Percentiles rank a stretch among this genome's conserved stretches.
phyloP scores from a whole-genome alignment of 2,888 invertebrate species.

The Mythimna ferrago region DNA sequence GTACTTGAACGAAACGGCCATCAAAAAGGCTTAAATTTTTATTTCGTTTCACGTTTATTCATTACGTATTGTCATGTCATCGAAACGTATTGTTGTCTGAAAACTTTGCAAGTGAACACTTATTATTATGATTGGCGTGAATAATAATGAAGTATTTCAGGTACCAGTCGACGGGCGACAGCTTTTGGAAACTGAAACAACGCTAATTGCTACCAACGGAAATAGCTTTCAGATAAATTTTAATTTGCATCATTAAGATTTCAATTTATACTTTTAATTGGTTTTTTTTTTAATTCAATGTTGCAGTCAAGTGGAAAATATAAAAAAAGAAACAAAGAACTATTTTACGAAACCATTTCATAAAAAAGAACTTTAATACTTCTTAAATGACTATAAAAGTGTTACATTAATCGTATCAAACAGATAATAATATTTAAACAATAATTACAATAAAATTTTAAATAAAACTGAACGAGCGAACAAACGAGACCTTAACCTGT shows the following conservation, averaged over 20 bases:
- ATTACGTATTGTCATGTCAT: constrained; percentile 39
- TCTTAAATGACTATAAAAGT: background rate
- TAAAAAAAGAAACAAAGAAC: too few relatives aligned
- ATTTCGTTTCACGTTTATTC: background rate
- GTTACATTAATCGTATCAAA: background rate
- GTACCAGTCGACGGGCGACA: constrained; percentile 12
- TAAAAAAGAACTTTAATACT: background rate
- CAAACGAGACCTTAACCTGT: background rate
- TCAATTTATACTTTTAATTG: background rate
- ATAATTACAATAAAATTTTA: background rate
- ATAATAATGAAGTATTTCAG: constrained; percentile 53
- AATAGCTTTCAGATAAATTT: constrained; percentile 24
- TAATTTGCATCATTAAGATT: background rate
- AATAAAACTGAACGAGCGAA: background rate
- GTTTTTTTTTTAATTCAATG: background rate
- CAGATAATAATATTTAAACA: background rate
- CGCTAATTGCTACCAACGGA: constrained; percentile 14
- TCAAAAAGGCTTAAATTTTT: background rate
- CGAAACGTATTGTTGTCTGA: constrained; percentile 36
- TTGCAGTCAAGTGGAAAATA: background rate
- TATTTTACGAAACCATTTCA: background rate
- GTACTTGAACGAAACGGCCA: background rate
- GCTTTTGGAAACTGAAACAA: background rate
- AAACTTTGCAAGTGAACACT: constrained; percentile 52
- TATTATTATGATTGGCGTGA: constrained; percentile 46